Evolutionary conservation across 2,113 vertebrate species (phyloP), one percentile per base, ranked within the genome.

Genomic region (Delphinus delphis): DNA sequence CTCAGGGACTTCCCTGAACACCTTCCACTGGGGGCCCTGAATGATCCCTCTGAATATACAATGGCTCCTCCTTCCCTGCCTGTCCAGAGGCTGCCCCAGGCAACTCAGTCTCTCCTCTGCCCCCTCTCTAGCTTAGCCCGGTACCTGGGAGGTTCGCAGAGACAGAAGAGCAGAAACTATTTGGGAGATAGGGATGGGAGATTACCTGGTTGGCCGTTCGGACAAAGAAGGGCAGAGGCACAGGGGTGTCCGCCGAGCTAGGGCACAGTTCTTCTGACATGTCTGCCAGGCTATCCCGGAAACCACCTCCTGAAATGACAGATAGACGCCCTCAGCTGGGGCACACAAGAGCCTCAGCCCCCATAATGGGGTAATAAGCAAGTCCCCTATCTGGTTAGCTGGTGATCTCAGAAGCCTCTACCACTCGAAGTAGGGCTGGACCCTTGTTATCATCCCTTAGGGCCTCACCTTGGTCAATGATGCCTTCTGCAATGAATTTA

Each of bases 261-360:
- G 99, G 99, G 95, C 99, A 99, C 44, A 99, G 98, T 97, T 99
- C 99, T 98, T 99, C 99, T 2, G 99, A 99, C 99, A 99, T 99
- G 98, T 99, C 99, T 0, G 99, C 99, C 93, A 99, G 98, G 97
- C 99, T 99, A 98, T 99, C 99, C 68, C 99, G 99, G 98, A 99
- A 99, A 47, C 99, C 99, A 0, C 99, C 99, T 65, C 99, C 99
- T 99, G 97, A 62, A 98, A 98, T 44, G 50, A 93, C 93, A 97
- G 53, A 96, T 25, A 94, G 82, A 89, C 44, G 44, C 25, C 21
- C 65, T 97, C 60, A 89, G 95, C 50, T 82, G 79, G 83, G 76
- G 60, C 18, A 79, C 18, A 77, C n/a, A 71, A 90, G 21, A 89
- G 76, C 36, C 14, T 53, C 60, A 93, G 53, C 55, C 9, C 41